Conservation (phyloP, 2,113 vertebrate genomes). For the Dicentrarchus labrax region DNA sequence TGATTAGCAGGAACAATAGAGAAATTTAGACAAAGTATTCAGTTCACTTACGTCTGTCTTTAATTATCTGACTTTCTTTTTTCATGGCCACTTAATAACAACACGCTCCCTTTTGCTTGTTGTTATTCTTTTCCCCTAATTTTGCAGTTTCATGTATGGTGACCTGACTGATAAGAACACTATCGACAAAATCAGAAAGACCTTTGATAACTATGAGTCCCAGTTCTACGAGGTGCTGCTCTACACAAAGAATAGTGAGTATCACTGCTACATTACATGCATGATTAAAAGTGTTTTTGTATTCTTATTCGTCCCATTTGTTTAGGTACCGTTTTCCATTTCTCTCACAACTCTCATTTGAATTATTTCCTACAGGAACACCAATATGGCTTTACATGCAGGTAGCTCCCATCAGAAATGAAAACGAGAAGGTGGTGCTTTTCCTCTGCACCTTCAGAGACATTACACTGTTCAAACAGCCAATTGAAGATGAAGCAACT, state of each 20-base stretch:
- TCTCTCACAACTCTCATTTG: neutral
- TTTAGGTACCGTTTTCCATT: neutral
- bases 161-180: constrained; percentile 98
- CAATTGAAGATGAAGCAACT: constrained; percentile 96
- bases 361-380: constrained; percentile 85
- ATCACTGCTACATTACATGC: constrained; percentile 40
- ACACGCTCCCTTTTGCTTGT: too few relatives aligned
- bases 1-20: neutral
- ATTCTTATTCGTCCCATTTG: neutral
- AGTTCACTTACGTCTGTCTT: neutral
- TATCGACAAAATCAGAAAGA: constrained; percentile 95
- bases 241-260: constrained; percentile 98
- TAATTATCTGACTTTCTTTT: too few relatives aligned
- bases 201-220: constrained; percentile 97
- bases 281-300: neutral
- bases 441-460: constrained; percentile 99
- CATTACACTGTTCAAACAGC: constrained; percentile 98
- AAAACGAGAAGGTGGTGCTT: constrained; percentile 98
- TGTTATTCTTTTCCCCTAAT: neutral
- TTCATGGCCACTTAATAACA: too few relatives aligned
- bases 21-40: neutral
- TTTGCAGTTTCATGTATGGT: constrained; percentile 97
- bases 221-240: constrained; percentile 98
- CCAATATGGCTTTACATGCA: constrained; percentile 99
- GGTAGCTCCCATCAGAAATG: constrained; percentile 98